Percentiles rank a stretch among this genome's conserved stretches.
Conservation (phyloP, 2,113 vertebrate genomes). For the Pitta sordida region DNA sequence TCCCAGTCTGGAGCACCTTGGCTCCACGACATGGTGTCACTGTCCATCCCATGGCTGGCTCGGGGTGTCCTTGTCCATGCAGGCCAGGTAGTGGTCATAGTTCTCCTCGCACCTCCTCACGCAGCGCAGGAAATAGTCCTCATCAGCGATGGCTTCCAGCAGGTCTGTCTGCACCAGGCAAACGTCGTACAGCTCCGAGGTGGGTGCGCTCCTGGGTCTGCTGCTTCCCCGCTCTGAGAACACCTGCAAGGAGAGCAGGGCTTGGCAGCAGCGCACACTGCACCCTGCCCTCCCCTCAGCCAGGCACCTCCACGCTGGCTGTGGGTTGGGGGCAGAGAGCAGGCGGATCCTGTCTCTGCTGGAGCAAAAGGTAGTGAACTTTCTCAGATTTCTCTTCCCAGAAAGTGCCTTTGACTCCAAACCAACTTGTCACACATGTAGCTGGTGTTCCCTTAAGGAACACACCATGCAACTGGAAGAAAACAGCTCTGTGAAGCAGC, state of each 20-base stretch:
- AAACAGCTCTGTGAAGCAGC: fast-evolving
- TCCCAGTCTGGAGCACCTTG: background rate
- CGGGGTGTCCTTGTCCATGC: background rate
- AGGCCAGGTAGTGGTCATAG: constrained; percentile 76
- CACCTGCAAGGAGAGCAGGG: constrained; percentile 66
- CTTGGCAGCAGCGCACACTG: fast-evolving
- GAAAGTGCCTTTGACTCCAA: background rate
- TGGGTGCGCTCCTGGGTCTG: constrained; percentile 61
- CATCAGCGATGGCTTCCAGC: constrained; percentile 82
- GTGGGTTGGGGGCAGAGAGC: fast-evolving
- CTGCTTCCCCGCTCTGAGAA: constrained; percentile 65
- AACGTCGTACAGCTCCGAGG: constrained; percentile 79
- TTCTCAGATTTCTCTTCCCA: background rate
- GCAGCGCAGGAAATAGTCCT: constrained; percentile 79
- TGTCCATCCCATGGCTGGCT: background rate
- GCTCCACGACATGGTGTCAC: background rate
- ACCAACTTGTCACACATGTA: background rate
- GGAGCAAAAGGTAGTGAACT: background rate
- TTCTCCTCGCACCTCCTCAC: constrained; percentile 82
- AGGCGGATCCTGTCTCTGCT: background rate
- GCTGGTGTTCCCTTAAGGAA: background rate
- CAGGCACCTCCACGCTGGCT: fast-evolving
- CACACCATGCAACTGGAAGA: background rate
- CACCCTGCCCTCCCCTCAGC: fast-evolving
- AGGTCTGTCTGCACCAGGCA: constrained; percentile 85